Conservation (phyloP, 2,113 vertebrate species). For the Globicephala melas region DNA sequence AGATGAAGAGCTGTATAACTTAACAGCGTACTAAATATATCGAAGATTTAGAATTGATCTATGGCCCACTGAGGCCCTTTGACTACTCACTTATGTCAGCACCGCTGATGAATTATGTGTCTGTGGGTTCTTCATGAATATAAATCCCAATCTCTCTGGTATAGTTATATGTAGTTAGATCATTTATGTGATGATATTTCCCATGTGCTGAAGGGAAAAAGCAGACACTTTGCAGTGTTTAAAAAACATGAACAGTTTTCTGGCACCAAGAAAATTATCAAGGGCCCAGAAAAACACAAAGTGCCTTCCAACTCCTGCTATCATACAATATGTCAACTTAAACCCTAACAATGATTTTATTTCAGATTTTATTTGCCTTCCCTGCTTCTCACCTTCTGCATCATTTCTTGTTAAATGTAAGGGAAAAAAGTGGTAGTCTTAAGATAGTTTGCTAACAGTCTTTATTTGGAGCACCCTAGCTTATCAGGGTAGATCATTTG, state of each 20-base stretch:
- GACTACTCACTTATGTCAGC: constrained; percentile 62
- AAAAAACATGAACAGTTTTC: constrained; percentile 65
- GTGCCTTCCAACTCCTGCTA: constrained; percentile 46
- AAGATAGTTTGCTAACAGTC: background rate
- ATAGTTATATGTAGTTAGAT: constrained; percentile 66
- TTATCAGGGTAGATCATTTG: background rate
- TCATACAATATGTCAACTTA: constrained; percentile 60
- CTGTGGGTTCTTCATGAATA: constrained; percentile 70
- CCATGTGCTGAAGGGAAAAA: constrained; percentile 3
- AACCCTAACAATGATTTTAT: constrained; percentile 59
- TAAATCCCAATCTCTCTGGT: constrained; percentile 68
- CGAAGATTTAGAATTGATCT: constrained; percentile 42
- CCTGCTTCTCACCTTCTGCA: constrained; percentile 6
- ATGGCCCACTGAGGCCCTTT: background rate
- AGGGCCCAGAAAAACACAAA: constrained; percentile 53
- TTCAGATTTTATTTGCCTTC: constrained; percentile 46
- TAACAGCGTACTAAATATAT: background rate
- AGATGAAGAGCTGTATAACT: constrained; percentile 37
- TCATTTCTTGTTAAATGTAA: background rate
- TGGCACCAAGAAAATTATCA: constrained; percentile 54
- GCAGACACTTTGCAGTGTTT: constrained; percentile 41
- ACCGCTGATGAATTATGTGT: constrained; percentile 57
- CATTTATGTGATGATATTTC: constrained; percentile 65
- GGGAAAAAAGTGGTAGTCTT: background rate
- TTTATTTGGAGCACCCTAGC: background rate